A percentile compares a stretch with the other conserved stretches of the same genome.
Conservation (phyloP, 2,797 vertebrate species). For the Spea hammondii region DNA sequence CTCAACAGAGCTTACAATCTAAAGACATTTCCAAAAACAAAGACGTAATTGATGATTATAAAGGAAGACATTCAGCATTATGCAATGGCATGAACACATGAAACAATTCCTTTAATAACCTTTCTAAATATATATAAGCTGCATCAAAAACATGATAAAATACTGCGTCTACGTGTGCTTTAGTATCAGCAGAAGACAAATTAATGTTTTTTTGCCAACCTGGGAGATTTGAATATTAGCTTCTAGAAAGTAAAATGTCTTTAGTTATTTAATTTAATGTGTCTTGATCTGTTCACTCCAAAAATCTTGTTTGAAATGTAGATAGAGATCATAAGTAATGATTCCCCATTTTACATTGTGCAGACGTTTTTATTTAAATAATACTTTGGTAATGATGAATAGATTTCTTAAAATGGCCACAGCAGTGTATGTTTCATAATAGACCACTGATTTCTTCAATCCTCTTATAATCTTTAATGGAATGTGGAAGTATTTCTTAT, state of each 20-base stretch:
- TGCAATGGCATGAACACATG: too few species aligned
- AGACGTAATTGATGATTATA: too few species aligned
- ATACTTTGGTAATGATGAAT: not conserved
- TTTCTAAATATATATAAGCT: too few species aligned
- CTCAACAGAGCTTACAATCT: too few species aligned
- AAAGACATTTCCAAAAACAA: too few species aligned
- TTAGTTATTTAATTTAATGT: not conserved
- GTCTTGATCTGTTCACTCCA: not conserved
- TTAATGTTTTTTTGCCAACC: too few species aligned
- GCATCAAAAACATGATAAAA: too few species aligned
- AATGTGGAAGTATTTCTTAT: conserved; percentile 2
- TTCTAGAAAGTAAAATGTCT: not conserved
- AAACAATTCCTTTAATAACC: too few species aligned
- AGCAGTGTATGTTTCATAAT: not conserved
- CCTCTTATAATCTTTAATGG: not conserved
- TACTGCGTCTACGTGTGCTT: too few species aligned
- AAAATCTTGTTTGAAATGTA: not conserved
- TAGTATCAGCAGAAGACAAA: too few species aligned
- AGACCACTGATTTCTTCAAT: conserved; percentile 1
- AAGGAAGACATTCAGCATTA: too few species aligned
- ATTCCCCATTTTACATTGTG: conserved; percentile 4
- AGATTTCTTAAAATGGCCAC: conserved; percentile 4
- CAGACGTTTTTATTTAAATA: not conserved
- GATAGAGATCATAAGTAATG: not conserved
- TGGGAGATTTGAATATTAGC: not conserved